A percentile compares a stretch with the other conserved stretches of the same genome.
These are phyloP conservation scores for Peromyscus maniculatus DNA, from an alignment of 2,113 vertebrate genomes.

Conservation along the genomic window DNA sequence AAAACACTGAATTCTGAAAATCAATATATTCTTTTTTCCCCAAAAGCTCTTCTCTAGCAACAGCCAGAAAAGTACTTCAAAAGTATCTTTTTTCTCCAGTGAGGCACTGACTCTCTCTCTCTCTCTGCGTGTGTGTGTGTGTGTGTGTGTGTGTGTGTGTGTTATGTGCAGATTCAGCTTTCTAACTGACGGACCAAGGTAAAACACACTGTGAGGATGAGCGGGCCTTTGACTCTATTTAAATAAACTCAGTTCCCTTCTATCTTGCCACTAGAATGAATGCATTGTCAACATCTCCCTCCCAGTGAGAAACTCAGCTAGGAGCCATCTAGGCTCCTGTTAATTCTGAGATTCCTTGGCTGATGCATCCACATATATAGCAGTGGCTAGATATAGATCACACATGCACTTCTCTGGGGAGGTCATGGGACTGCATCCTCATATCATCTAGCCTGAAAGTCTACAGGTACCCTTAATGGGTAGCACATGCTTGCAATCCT, in stretches of 20 bases:
- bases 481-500: not conserved
- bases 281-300: not conserved
- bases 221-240: not conserved
- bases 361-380: not conserved
- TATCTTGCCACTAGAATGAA: not conserved
- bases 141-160: not conserved
- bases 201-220: not conserved
- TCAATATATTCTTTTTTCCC: slow-evolving; percentile 50
- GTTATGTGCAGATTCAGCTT: not conserved
- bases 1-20: slow-evolving; percentile 28
- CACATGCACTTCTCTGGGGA: not conserved
- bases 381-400: not conserved
- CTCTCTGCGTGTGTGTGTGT: not conserved
- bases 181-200: not conserved
- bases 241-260: not conserved
- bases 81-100: not conserved
- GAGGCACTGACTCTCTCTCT: not conserved
- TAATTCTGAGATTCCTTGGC: not conserved
- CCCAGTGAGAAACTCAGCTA: not conserved
- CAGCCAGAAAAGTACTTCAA: not conserved
- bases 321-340: not conserved
- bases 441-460: not conserved
- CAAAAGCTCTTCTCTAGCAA: not conserved
- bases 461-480: not conserved
- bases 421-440: accelerated